Evolutionary conservation across 2,113 vertebrate species (phyloP).

Genomic region (Phyllostomus discolor): DNA sequence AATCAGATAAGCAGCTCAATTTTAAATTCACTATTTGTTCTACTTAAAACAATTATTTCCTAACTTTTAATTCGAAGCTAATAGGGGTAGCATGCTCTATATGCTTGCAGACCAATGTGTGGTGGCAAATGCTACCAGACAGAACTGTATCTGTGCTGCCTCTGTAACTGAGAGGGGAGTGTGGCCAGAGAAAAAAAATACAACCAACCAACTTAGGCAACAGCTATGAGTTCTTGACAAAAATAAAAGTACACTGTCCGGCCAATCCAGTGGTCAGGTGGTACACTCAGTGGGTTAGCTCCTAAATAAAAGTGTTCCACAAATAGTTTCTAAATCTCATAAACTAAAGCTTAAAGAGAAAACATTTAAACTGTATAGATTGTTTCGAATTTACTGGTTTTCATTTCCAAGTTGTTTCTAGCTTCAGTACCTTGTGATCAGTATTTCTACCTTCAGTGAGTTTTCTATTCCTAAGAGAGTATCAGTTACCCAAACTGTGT

Average conservation of each 20-base stretch:
- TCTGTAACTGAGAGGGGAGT: neutral
- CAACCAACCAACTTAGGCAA: neutral
- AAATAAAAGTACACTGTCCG: neutral
- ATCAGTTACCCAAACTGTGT: slow-evolving; percentile 73
- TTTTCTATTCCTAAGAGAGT: slow-evolving; percentile 63
- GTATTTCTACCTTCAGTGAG: slow-evolving; percentile 49
- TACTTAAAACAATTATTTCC: slow-evolving; percentile 14
- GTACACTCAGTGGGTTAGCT: neutral
- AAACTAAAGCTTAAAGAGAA: neutral
- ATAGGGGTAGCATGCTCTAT: neutral
- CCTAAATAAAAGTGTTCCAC: neutral
- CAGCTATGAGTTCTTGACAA: neutral
- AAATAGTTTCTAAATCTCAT: neutral
- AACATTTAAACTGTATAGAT: neutral
- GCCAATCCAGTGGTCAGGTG: neutral
- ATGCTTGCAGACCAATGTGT: neutral
- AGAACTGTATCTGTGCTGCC: neutral
- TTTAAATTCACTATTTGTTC: slow-evolving; percentile 43
- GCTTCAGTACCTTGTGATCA: slow-evolving; percentile 57
- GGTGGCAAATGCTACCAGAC: neutral
- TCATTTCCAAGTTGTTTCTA: slow-evolving; percentile 73
- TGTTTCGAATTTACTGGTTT: slow-evolving; percentile 56
- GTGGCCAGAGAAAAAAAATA: neutral
- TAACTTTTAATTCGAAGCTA: neutral
- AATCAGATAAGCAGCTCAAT: neutral